A percentile compares a stretch with the other conserved stretches of the same genome.
Conservation (phyloP, 1,140 invertebrate genomes). For the Cryptotermes secundus region DNA sequence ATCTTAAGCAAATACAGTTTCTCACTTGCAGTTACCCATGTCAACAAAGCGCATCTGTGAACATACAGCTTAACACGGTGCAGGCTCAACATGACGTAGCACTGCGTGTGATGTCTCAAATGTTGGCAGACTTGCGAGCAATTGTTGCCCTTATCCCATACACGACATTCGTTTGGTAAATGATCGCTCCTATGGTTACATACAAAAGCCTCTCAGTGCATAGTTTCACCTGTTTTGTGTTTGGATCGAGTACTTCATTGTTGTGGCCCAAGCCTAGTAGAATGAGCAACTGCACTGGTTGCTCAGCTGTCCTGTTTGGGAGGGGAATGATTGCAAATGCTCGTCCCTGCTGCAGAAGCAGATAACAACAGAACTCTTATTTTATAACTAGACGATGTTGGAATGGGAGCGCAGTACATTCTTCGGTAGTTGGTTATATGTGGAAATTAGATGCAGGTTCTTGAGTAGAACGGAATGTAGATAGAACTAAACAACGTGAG, state of each 20-base stretch:
- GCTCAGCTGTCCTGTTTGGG: neutral
- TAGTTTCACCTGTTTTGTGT: slow-evolving; percentile 13
- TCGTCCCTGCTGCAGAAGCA: neutral
- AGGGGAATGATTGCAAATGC: neutral
- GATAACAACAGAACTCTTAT: neutral
- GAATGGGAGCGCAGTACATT: neutral
- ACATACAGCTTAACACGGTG: neutral
- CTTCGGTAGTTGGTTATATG: neutral
- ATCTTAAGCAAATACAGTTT: neutral
- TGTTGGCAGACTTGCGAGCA: slow-evolving; percentile 4
- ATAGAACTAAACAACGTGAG: no score
- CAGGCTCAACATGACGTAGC: neutral
- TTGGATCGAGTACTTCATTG: slow-evolving; percentile 15
- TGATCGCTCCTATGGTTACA: neutral
- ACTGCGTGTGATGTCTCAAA: slow-evolving; percentile 3
- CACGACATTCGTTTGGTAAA: slow-evolving; percentile 12
- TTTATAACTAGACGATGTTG: neutral
- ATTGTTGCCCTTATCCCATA: neutral
- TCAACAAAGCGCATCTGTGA: neutral
- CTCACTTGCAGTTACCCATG: neutral
- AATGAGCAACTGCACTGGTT: neutral
- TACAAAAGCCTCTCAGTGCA: slow-evolving; percentile 15
- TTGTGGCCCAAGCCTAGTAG: neutral
- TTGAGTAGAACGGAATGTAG: no score
- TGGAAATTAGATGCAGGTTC: neutral